phyloP scores from a whole-genome alignment of 2,797 vertebrate genomes.

The Arrhamphus sclerolepis region DNA sequence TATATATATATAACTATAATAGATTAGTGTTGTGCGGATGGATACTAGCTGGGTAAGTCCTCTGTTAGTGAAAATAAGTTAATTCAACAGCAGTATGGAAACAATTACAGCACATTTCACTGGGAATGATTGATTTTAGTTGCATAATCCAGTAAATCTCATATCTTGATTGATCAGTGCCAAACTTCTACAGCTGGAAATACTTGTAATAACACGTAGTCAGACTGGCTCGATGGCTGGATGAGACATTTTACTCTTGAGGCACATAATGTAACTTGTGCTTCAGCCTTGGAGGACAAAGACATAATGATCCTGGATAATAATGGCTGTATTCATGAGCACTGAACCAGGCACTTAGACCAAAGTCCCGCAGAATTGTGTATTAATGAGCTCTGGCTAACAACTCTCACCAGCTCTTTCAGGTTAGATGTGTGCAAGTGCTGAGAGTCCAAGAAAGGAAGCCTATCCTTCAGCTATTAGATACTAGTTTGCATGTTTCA shows the following conservation, averaged over 20 bases:
- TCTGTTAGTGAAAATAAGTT: neutral
- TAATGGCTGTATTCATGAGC: conserved; percentile 29
- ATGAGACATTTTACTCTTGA: conserved; percentile 17
- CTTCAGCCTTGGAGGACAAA: conserved; percentile 28
- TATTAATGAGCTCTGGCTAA: conserved; percentile 9
- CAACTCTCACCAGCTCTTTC: conserved; percentile 1
- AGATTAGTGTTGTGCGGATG: neutral
- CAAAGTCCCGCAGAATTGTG: conserved; percentile 1
- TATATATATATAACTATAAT: too few species aligned
- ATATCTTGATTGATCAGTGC: conserved; percentile 15
- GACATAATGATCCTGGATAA: conserved; percentile 32
- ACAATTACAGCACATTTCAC: conserved; percentile 6
- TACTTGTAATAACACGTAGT: conserved; percentile 40
- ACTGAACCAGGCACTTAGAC: conserved; percentile 29
- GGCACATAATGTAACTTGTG: conserved; percentile 29
- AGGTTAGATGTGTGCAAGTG: too few species aligned
- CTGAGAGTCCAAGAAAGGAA: neutral
- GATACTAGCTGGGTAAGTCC: neutral
- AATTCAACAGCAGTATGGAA: neutral
- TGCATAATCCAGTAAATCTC: conserved; percentile 1
- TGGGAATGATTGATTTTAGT: conserved; percentile 5
- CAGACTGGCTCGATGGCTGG: conserved; percentile 14
- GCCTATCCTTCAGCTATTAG: neutral
- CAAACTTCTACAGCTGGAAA: conserved; percentile 41
- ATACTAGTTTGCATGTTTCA: too few species aligned